Conservation (phyloP, 2,888 invertebrate genomes). For the Bruchidius siliquastri region DNA sequence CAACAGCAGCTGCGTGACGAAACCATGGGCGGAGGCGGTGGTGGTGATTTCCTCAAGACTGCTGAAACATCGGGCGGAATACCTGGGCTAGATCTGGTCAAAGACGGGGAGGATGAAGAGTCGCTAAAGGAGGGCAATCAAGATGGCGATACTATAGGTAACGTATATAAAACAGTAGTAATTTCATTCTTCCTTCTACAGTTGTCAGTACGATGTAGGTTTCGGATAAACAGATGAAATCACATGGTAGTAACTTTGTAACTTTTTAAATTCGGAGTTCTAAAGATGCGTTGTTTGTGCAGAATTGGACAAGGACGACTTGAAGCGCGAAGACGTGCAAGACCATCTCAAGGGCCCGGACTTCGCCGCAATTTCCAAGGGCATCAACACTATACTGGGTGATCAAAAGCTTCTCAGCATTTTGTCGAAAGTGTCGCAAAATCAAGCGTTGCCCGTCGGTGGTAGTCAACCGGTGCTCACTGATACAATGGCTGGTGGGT, state of each 20-base stretch:
- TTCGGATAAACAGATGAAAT: too few relatives aligned
- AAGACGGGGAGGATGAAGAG: constrained; percentile 39
- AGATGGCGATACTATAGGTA: background rate
- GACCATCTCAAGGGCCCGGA: constrained; percentile 51
- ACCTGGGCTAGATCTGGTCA: constrained; percentile 69
- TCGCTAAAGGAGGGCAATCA: constrained; percentile 2
- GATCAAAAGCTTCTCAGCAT: constrained; percentile 61
- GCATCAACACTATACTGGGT: constrained; percentile 58
- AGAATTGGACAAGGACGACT: constrained; percentile 12
- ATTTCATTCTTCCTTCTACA: too few relatives aligned
- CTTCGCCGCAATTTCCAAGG: constrained; percentile 58
- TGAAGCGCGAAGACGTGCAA: constrained; percentile 11
- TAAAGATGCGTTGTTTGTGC: background rate
- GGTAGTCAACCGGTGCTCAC: constrained; percentile 26
- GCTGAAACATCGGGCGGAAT: constrained; percentile 49
- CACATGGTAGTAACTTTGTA: too few relatives aligned
- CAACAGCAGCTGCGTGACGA: background rate
- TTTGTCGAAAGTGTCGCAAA: constrained; percentile 48
- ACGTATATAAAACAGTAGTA: too few relatives aligned
- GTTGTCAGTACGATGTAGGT: too few relatives aligned
- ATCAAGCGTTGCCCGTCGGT: constrained; percentile 20
- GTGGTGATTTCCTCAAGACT: background rate
- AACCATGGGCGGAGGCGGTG: background rate
- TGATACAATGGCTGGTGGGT: constrained; percentile 18
- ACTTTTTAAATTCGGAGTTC: too few relatives aligned